Evolutionary conservation across 1,140 invertebrate species (phyloP).

Genomic region (Heliconius melpomene): DNA sequence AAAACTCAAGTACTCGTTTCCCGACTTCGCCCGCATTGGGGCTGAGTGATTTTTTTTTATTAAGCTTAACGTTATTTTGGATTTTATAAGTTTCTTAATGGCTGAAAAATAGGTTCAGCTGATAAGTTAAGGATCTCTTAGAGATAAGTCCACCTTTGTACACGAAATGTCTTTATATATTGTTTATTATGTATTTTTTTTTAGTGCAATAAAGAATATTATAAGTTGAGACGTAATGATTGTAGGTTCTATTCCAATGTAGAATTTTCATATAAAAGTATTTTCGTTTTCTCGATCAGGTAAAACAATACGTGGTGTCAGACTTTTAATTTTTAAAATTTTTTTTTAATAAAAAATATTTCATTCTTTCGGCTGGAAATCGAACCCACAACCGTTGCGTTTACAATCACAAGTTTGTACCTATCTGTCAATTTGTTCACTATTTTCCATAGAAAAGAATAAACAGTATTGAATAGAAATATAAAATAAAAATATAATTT

Average conservation of each 20-base stretch:
- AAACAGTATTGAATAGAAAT: not conserved
- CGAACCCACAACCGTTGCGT: no score
- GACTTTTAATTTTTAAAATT: no score
- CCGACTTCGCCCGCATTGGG: not conserved
- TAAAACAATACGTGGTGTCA: not conserved
- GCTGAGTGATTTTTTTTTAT: not conserved
- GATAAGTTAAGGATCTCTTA: no score
- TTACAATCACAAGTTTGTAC: no score
- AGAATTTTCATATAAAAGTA: not conserved
- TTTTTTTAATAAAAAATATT: not conserved
- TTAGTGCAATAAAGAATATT: no score
- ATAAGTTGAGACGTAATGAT: not conserved
- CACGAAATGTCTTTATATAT: no score
- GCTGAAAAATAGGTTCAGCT: not conserved
- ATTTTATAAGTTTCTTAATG: not conserved
- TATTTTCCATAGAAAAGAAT: no score
- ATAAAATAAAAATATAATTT: not conserved
- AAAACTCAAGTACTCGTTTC: slow-evolving; percentile 16
- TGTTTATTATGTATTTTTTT: no score
- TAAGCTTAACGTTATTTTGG: not conserved
- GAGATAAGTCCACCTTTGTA: no score
- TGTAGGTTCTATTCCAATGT: not conserved
- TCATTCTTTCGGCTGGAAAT: no score
- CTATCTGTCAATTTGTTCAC: no score
- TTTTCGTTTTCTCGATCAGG: not conserved